Conservation (phyloP, 1,140 invertebrate genomes). For the Heliconius hermathena region DNA sequence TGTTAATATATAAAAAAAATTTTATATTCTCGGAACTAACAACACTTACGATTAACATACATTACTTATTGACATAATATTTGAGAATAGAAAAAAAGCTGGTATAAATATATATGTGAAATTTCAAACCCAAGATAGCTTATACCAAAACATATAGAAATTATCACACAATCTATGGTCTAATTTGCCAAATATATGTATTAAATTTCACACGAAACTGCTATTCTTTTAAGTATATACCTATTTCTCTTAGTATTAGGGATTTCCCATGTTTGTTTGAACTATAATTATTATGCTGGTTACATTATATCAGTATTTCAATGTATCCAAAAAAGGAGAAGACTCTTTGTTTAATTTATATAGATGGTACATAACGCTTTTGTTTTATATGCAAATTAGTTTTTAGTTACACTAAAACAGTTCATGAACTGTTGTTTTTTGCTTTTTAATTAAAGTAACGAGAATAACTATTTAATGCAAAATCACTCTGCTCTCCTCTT, state of each 20-base stretch:
- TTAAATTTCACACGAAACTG: constrained; percentile 17
- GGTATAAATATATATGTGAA: too few species aligned
- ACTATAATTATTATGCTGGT: constrained; percentile 15
- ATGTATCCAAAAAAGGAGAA: constrained; percentile 20
- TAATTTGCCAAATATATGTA: neutral
- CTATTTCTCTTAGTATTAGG: neutral
- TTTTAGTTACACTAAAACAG: neutral
- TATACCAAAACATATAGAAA: neutral
- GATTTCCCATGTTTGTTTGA: constrained; percentile 19
- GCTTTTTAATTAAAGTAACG: neutral
- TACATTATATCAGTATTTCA: constrained; percentile 13
- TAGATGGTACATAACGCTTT: neutral
- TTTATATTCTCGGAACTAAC: too few species aligned
- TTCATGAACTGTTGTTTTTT: neutral
- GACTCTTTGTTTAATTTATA: constrained; percentile 19
- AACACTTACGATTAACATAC: too few species aligned
- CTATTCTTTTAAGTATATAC: neutral
- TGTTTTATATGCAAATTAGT: constrained; percentile 5
- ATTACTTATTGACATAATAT: too few species aligned
- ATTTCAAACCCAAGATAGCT: too few species aligned
- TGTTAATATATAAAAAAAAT: too few species aligned
- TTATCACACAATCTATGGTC: neutral
- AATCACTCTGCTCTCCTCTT: neutral
- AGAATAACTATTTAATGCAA: neutral
- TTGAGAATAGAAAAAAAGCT: too few species aligned